These are phyloP conservation scores for Myxocyprinus asiaticus DNA, from an alignment of 2,113 vertebrate genomes.

Conservation along the genomic window DNA sequence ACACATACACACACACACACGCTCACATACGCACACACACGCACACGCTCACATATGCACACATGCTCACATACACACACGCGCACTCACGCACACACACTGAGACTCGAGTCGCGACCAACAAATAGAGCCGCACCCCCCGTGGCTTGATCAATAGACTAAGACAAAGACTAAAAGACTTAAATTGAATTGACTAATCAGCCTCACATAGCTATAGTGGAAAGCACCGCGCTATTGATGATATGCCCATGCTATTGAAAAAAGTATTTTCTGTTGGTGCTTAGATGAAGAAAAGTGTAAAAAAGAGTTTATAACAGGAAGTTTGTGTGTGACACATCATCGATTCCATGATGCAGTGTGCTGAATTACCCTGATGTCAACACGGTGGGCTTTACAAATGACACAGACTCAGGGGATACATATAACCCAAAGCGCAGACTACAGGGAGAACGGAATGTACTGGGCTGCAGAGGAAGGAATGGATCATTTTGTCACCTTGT, in stretches of 20 bases:
- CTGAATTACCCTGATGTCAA: constrained; percentile 47
- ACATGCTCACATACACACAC: too few relatives aligned
- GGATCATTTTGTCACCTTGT: constrained; percentile 53
- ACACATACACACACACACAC: too few relatives aligned
- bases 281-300: constrained; percentile 55
- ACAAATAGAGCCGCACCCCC: too few relatives aligned
- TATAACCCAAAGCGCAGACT: constrained; percentile 50
- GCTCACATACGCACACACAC: too few relatives aligned
- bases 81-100: too few relatives aligned
- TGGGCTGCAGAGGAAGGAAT: constrained; percentile 35
- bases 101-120: too few relatives aligned
- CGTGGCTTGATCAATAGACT: too few relatives aligned
- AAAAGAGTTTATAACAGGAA: constrained; percentile 56
- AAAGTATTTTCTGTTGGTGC: constrained; percentile 59
- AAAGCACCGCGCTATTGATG: constrained; percentile 6
- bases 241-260: constrained; percentile 28
- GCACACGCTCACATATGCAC: too few relatives aligned
- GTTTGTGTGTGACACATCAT: constrained; percentile 47
- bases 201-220: too few relatives aligned
- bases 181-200: too few relatives aligned
- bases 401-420: constrained; percentile 38
- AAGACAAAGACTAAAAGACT: too few relatives aligned
- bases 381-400: constrained; percentile 50
- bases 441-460: constrained; percentile 28
- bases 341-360: constrained; percentile 32